Conservation (phyloP, 2,797 vertebrate genomes). For the Eulemur albifrons region DNA sequence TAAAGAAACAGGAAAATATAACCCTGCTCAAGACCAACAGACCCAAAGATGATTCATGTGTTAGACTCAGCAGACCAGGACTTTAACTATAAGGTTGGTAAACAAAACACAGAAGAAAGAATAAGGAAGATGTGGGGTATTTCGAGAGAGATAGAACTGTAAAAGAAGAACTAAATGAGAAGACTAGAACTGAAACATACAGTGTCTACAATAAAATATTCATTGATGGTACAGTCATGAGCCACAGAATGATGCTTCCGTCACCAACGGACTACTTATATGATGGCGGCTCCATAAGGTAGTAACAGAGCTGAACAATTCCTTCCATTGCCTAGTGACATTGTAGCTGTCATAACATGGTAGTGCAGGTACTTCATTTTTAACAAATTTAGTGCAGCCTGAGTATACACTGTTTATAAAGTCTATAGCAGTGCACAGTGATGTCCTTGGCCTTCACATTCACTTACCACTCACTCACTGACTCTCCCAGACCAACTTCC, state of each 20-base stretch:
- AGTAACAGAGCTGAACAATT: not conserved
- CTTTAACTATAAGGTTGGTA: not conserved
- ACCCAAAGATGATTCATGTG: not conserved
- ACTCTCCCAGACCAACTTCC: not conserved
- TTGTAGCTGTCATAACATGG: not conserved
- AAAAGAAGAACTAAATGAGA: not conserved
- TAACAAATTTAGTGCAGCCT: not conserved
- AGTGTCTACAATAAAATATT: not conserved
- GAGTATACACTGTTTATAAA: not conserved
- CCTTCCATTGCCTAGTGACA: not conserved
- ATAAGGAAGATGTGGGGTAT: not conserved
- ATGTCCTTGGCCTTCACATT: not conserved
- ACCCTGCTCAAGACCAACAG: not conserved
- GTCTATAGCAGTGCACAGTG: not conserved
- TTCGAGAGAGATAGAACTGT: not conserved
- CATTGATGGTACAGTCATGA: not conserved
- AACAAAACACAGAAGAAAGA: not conserved
- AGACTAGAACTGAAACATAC: not conserved
- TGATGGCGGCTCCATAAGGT: not conserved
- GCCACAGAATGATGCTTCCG: not conserved
- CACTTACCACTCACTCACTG: not conserved
- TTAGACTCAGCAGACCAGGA: not conserved
- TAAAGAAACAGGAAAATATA: not conserved
- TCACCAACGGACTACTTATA: not conserved
- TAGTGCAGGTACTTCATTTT: not conserved